Conservation (phyloP, 1,140 invertebrate genomes). For the Drosophila lacteicornis region DNA sequence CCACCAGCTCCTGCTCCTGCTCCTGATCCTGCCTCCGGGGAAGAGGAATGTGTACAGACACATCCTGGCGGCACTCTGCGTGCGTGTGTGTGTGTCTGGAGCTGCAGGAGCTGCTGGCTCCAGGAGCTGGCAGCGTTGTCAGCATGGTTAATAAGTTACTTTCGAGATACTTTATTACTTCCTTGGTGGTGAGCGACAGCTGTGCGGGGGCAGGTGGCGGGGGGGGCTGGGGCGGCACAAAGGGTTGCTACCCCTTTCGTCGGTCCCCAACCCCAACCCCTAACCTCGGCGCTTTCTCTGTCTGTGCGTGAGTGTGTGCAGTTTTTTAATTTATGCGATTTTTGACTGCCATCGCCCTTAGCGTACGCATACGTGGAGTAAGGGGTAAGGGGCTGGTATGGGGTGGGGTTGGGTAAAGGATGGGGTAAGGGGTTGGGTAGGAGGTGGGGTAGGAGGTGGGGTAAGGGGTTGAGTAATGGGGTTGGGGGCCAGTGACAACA, state of each 20-base stretch:
- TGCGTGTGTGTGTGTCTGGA: constrained; percentile 24
- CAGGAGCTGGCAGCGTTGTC: constrained; percentile 71
- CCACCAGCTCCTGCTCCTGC: constrained; percentile 1
- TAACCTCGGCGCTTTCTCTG: constrained; percentile 3
- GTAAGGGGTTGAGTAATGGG: not conserved
- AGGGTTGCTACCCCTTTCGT: constrained; percentile 62
- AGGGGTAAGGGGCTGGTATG: not conserved
- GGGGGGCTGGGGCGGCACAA: constrained; percentile 30
- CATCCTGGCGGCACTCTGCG: constrained; percentile 25
- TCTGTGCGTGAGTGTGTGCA: constrained; percentile 57
- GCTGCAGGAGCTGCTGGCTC: constrained; percentile 55
- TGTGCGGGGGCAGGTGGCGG: constrained; percentile 1
- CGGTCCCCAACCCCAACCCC: constrained; percentile 11
- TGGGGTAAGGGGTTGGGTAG: not conserved
- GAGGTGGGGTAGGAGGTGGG: too few species aligned
- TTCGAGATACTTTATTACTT: constrained; percentile 83
- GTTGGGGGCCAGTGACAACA: constrained; percentile 14
- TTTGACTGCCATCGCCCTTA: constrained; percentile 62
- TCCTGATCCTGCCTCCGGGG: not conserved
- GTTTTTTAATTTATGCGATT: constrained; percentile 82
- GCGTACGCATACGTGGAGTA: constrained; percentile 18
- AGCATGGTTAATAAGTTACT: constrained; percentile 83
- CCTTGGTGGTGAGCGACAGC: constrained; percentile 71
- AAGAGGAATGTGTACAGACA: constrained; percentile 22
- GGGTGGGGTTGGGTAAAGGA: not conserved